A percentile compares a stretch with the other conserved stretches of the same genome.
phyloP scores from a whole-genome alignment of 1,140 invertebrate genomes.

The Drosophila insularis region DNA sequence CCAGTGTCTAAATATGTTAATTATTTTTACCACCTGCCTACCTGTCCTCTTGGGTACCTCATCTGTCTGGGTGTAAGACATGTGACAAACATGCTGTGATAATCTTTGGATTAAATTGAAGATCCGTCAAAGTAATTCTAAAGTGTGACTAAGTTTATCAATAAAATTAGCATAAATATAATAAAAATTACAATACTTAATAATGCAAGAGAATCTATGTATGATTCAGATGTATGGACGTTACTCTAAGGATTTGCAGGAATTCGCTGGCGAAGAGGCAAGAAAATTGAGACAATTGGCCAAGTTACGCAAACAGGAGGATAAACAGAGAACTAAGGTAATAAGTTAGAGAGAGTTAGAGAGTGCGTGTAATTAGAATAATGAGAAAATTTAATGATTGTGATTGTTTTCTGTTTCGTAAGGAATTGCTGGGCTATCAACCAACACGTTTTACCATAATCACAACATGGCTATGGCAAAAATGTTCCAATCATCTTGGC shows the following conservation, averaged over 20 bases:
- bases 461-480: slow-evolving; percentile 88
- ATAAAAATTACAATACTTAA: slow-evolving; percentile 35
- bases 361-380: no score
- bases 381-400: no score
- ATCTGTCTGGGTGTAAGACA: slow-evolving; percentile 14
- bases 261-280: slow-evolving; percentile 95
- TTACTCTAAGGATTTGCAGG: slow-evolving; percentile 96
- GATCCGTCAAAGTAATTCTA: background rate
- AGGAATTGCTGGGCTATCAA: slow-evolving; percentile 83
- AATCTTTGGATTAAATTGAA: background rate
- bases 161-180: slow-evolving; percentile 3
- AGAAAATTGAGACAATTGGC: slow-evolving; percentile 88
- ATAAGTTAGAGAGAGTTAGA: no score
- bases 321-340: slow-evolving; percentile 86
- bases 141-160: slow-evolving; percentile 11
- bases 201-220: background rate
- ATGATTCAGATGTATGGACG: slow-evolving; percentile 95
- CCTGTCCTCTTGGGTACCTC: no score
- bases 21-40: slow-evolving; percentile 23
- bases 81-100: slow-evolving; percentile 26
- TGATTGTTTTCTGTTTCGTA: background rate
- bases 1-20: slow-evolving; percentile 41
- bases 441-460: slow-evolving; percentile 83
- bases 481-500: slow-evolving; percentile 93
- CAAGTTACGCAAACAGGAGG: slow-evolving; percentile 89